Evolutionary conservation across 2,888 invertebrate genomes (phyloP), one percentile per base, ranked within the genome.

Genomic region (Xestia sexstrigata): DNA sequence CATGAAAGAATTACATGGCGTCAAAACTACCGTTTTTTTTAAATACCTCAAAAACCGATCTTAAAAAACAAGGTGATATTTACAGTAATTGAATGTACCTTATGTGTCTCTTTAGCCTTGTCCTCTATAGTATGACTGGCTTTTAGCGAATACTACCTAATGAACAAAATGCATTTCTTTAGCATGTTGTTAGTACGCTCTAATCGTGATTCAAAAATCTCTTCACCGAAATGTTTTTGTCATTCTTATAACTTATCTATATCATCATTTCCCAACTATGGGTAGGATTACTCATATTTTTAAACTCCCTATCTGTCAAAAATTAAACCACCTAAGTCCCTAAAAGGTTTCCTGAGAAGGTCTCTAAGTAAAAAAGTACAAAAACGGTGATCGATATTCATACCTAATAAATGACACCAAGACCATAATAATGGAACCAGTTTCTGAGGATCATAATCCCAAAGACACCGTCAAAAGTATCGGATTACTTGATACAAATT

Each of bases 391-490:
- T 76, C 26, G 65, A 76, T 84, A 74, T 70, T 58, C 39, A 58
- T 76, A 75, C 35, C 13, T 63, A 66, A 80, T 52, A 76, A 77
- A 77, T 82, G 71, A 79, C 30, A 80, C 78, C 66, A 82, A 85
- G 71, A 77, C 67, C 71, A 86, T 75, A 82, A 83, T 79, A 87
- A 81, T 60, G 62, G 72, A 87, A 86, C 87, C 74, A 73, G 87
- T 87, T 85, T 71, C 79, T 20, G 52, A 78, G 77, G 80, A 87
- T 85, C 78, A 82, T 83, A 79, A 80, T 83, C 81, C 69, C 71
- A 74, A 83, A 84, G 77, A 79, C 26, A 75, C 88, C 88, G 88
- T 69, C 87, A 83, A 83, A 76, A 35, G 67, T 88, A 88, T 88
- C 79, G 39, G 69, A 78, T 88, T 84, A 87, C 88, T 75, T 66